phyloP scores from a whole-genome alignment of 2,113 vertebrate species.

The Petaurus breviceps region DNA sequence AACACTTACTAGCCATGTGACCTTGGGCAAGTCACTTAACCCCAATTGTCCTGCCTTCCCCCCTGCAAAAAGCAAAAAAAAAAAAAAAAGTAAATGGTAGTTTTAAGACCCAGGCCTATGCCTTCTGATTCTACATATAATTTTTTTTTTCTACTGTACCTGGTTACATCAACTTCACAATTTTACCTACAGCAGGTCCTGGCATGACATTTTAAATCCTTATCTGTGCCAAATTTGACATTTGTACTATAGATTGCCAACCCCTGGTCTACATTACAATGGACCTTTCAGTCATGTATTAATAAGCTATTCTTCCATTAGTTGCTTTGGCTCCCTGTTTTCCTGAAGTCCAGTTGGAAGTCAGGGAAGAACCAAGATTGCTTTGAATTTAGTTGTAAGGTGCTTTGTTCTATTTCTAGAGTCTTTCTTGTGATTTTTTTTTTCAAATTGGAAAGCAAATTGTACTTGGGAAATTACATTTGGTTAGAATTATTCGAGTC shows the following conservation, averaged over 20 bases:
- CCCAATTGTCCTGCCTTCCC: too few relatives aligned
- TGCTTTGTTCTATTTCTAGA: constrained; percentile 13
- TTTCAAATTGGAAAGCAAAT: not conserved
- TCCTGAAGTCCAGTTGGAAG: not conserved
- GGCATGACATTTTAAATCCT: not conserved
- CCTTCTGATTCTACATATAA: not conserved
- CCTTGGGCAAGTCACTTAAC: too few relatives aligned
- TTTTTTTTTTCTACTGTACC: not conserved
- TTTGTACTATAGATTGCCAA: not conserved
- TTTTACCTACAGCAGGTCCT: constrained; percentile 3
- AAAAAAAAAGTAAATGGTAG: not conserved
- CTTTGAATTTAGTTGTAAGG: constrained; percentile 6
- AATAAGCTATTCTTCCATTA: not conserved
- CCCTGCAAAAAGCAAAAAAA: too few relatives aligned
- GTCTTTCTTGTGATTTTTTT: constrained; percentile 12
- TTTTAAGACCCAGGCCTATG: not conserved
- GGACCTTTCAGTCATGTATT: not conserved
- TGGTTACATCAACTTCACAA: not conserved
- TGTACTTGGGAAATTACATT: not conserved
- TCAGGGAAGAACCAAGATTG: not conserved
- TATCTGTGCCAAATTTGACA: not conserved
- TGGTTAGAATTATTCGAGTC: not conserved
- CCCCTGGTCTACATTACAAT: not conserved
- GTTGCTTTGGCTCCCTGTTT: constrained; percentile 10
- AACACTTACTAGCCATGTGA: too few relatives aligned